phyloP scores from a whole-genome alignment of 1,140 invertebrate genomes.

The Anagrus nilaparvatae region DNA sequence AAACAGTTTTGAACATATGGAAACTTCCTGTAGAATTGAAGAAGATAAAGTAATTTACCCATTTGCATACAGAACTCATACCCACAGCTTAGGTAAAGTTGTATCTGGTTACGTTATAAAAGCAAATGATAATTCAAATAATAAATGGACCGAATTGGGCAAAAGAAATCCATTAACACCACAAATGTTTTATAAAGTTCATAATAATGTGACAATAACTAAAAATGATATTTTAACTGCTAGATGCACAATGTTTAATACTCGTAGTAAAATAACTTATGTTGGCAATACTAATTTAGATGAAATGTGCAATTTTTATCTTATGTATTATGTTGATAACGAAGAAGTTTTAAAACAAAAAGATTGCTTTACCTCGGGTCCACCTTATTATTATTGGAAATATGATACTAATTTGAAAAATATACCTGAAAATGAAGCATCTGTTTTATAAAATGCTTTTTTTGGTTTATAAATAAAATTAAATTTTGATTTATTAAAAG shows the following conservation, averaged over 20 bases:
- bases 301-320: slow-evolving; percentile 99
- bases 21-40: slow-evolving; percentile 69
- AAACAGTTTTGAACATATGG: slow-evolving; percentile 68
- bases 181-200: slow-evolving; percentile 92
- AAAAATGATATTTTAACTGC: slow-evolving; percentile 74
- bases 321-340: slow-evolving; percentile 94
- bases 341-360: slow-evolving; percentile 65
- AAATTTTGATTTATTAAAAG: no score
- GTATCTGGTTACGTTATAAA: slow-evolving; percentile 78
- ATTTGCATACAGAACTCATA: slow-evolving; percentile 91
- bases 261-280: slow-evolving; percentile 49
- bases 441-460: no score
- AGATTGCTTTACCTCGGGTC: slow-evolving; percentile 76
- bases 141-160: slow-evolving; percentile 75
- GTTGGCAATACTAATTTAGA: slow-evolving; percentile 83
- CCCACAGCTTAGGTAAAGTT: slow-evolving; percentile 76
- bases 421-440: slow-evolving; percentile 68
- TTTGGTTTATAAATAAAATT: no score
- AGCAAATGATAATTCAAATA: no score
- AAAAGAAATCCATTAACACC: slow-evolving; percentile 85
- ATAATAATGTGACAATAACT: slow-evolving; percentile 47
- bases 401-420: slow-evolving; percentile 55
- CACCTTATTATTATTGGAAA: slow-evolving; percentile 73
- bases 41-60: slow-evolving; percentile 82
- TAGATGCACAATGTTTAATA: slow-evolving; percentile 81